phyloP scores from a whole-genome alignment of 2,113 vertebrate genomes.

The Syngnathus floridae region DNA sequence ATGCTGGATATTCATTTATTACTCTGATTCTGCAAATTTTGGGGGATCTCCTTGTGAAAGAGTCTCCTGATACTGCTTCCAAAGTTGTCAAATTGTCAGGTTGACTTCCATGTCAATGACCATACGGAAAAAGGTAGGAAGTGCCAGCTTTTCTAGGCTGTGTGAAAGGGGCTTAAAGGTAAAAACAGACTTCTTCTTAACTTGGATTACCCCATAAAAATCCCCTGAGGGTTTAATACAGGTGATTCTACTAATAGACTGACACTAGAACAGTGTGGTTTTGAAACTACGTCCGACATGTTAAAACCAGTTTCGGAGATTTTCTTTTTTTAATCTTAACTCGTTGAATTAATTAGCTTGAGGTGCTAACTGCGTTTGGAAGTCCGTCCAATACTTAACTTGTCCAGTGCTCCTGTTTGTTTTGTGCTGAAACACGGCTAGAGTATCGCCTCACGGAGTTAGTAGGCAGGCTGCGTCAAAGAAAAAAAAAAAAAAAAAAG shows the following conservation, averaged over 20 bases:
- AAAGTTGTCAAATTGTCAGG: not conserved
- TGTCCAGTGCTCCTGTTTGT: slow-evolving; percentile 1
- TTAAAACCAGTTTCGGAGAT: not conserved
- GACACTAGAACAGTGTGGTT: not conserved
- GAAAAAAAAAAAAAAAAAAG: not conserved
- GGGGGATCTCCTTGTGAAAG: too few species aligned
- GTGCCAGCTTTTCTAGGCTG: not conserved
- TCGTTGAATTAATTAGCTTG: slow-evolving; percentile 39
- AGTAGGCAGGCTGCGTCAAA: slow-evolving; percentile 3
- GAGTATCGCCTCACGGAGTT: not conserved
- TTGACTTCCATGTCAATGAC: not conserved
- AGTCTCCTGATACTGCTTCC: not conserved
- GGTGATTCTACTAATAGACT: not conserved
- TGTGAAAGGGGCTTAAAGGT: not conserved
- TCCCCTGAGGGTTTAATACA: not conserved
- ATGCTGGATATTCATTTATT: too few species aligned
- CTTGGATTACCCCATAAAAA: slow-evolving; percentile 1
- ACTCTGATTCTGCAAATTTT: too few species aligned
- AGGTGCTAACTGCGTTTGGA: slow-evolving; percentile 34
- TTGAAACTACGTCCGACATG: not conserved
- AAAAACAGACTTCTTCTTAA: not conserved
- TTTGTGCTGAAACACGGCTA: not conserved
- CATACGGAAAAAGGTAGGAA: not conserved
- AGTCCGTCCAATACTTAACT: slow-evolving; percentile 32
- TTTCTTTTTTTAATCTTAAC: slow-evolving; percentile 20